Base-by-base conservation (phyloP, 2,797 vertebrate genomes). In the Sebastes matsubarae region DNA sequence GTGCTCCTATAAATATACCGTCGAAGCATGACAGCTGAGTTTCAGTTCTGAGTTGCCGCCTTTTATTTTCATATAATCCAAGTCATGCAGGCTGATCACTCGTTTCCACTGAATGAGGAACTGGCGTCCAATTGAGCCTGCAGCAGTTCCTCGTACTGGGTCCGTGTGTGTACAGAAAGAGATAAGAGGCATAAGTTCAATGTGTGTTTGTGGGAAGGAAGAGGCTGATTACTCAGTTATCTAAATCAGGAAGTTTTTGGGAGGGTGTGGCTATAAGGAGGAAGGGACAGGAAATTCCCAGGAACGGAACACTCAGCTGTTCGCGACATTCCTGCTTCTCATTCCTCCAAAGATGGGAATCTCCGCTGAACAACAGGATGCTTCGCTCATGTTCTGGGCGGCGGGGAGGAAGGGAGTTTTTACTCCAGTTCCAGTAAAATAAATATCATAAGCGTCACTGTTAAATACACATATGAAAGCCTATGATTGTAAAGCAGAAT, bases 211-310 rank as follows among this genome's bases (percentile, higher is more conserved):
- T 67, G 24, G 7, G 66, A 42, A 42, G 22, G 64, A 83, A 64
- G 70, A 74, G 68, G 69, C 60, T 24, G 66, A 83, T 72, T 36
- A 66, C 55, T 57, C 58, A 20, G 86, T 79, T 54, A 50, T 82
- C 79, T 80, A 82, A 87, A 90, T 80, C 73, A 92, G 94, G 93
- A 94, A 92, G 92, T 95, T 92, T 89, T 91, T 87, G 58, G 64
- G 59, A 82, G 87, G 88, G 92, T 60, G 85, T 66, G 79, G 79
- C 72, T 36, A 0, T 8, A n/a, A 27, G 30, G 61, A 63, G 84
- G 87, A 81, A 83, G 80, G 66, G 55, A 81, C 88, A 92, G 91
- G 90, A 95, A 95, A 93, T 87, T 90, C 91, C 89, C 93, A 92
- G 88, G 77, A 83, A 82, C 82, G 58, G 80, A 93, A 88, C 88